Base-by-base conservation (phyloP, 2,888 invertebrate genomes). In the Eucriotettix oculatus region DNA sequence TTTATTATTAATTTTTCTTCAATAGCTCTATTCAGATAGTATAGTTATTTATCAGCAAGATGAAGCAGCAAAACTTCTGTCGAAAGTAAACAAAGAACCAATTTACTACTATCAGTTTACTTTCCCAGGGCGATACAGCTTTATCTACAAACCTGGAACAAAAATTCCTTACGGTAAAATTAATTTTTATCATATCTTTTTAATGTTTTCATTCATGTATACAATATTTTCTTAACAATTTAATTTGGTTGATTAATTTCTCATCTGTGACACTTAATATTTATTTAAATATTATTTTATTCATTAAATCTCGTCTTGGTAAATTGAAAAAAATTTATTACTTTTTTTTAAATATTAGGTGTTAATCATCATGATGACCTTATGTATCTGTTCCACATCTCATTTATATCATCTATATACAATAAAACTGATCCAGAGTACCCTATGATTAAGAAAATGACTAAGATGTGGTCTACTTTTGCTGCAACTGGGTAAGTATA, bases 31-130 rank as follows among this genome's bases (percentile, higher is more conserved):
- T 66, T 76, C 78, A 0, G 86, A 86, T 69, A 72, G 78, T 1
- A 65, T 82, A 11, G 77, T 79, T 16, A 82, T 79, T 1, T 85
- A 81, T 65, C 73, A 76, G 0, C 76, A 78, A 1, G 80, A 85
- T 67, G 77, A 83, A 57, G 76, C 81, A 61, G 80, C 79, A 0
- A 79, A 81, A 66, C 68, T 85, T 62, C 73, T 85, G 29, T 76
- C 82, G 0, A 74, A 78, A 10, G 74, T 78, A 48, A 82, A 78
- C 1, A 73, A 73, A 10, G 66, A 75, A 53, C 74, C 77, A 12
- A 80, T 84, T 3, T 85, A 78, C 70, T 83, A 83, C 68, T 83
- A 82, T 68, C 73, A 78, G 56, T 83, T 84, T 66, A 74, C 77
- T 10, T 83, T 80, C 68, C 75, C 80, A 67, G 84, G 85, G 5